These are phyloP conservation scores for Carabus problematicus DNA, from an alignment of 2,888 invertebrate species.

Conservation along the genomic window DNA sequence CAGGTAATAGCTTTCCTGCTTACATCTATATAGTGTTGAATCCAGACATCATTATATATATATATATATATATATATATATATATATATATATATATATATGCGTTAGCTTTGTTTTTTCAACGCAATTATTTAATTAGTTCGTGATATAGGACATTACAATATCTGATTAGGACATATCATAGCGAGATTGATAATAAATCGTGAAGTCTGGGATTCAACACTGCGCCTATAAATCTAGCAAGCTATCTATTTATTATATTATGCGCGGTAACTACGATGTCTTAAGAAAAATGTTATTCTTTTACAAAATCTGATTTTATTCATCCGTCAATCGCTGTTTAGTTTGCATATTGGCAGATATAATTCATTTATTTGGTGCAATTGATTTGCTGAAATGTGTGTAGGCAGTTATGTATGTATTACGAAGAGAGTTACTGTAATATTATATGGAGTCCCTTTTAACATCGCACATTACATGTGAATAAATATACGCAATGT, in stretches of 20 bases:
- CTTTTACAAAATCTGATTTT: too few relatives aligned
- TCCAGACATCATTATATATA: background rate
- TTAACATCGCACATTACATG: background rate
- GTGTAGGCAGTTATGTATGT: background rate
- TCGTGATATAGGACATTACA: background rate
- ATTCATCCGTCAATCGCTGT: too few relatives aligned
- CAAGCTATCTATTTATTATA: background rate
- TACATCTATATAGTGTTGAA: background rate
- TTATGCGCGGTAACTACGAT: too few relatives aligned
- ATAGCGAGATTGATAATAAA: background rate
- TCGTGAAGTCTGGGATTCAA: background rate
- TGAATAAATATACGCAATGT: background rate
- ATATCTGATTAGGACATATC: background rate
- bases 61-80: too few relatives aligned
- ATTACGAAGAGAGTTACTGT: conserved; percentile 8
- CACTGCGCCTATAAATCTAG: background rate
- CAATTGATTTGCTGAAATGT: too few relatives aligned
- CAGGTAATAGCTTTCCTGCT: conserved; percentile 31
- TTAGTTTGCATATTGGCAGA: too few relatives aligned
- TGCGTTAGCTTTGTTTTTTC: too few relatives aligned
- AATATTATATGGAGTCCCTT: background rate
- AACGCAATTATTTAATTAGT: background rate
- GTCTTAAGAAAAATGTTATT: too few relatives aligned
- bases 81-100: too few relatives aligned
- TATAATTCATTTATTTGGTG: too few relatives aligned